Base-by-base conservation (phyloP, 2,797 vertebrate species). In the Erpetoichthys calabaricus region DNA sequence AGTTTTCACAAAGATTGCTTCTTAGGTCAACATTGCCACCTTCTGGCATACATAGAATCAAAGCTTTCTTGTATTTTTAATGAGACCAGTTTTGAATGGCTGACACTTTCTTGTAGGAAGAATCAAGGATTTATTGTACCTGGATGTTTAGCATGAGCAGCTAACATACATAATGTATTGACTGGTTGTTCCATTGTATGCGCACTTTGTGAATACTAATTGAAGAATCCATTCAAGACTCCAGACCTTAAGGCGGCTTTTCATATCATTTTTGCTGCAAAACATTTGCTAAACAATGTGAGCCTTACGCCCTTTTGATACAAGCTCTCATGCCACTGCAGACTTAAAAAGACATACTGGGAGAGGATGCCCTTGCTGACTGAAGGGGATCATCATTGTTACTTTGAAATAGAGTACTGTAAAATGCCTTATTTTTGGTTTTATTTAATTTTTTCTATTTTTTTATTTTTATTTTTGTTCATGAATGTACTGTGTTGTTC, bases 401-500 rank as follows among this genome's bases (percentile, higher is more conserved):
- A 70, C 68, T 71, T 77, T 73, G 72, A 66, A 65, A 65, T 65
- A 71, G 73, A 73, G 61, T 65, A 74, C 78, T 82, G 70, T 75
- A 75, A 69, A 82, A 52, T 79, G 81, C 84, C 80, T 87, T 85
- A 82, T 75, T 74, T 79, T 86, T 82, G 74, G 65, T 55, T 47
- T 72, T 70, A 73, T 71, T 70, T 75, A 71, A 65, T 75, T 74
- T 78, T 82, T 87, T 80, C 79, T 25, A 25, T 25, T 25, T 25
- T 25, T 83, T 87, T 81, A 82, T 78, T 82, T 89, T 84, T 79
- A 72, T 80, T 86, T 83, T 78, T 85, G 85, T 86, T 87, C 72
- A 86, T 88, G 89, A 97, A 93, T 87, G 89, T 96, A 92, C 81
- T 77, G 92, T 96, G 91, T 89, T 81, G 88, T 94, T 91, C 84